Evolutionary conservation across 2,888 invertebrate species (phyloP), one percentile per base, ranked within the genome.

Genomic region (Glaucopsyche alexis): DNA sequence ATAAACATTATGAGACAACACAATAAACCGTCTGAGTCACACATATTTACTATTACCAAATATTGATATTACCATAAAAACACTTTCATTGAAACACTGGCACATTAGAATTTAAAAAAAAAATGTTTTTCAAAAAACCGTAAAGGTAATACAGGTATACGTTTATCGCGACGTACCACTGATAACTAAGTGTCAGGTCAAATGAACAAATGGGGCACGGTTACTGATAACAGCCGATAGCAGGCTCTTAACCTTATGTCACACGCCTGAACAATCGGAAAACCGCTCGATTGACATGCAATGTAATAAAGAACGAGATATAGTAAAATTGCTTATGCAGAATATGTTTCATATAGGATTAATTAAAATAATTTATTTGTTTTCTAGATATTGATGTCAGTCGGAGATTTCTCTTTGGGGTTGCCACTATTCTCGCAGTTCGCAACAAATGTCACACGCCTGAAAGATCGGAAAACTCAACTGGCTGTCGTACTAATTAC

Each of bases 111-210:
- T 60, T 29, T n/a, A n/a, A n/a, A 60, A 29, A 60, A 65, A 65
- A 2, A 65, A 14, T 69, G 38, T 49, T 69, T 69, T 69, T 74
- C 52, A 74, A 77, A 74, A 75, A 73, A 76, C 69, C 72, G 83
- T 74, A 88, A 87, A 87, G 86, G 86, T 87, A 88, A 86, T 80
- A 89, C 91, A 91, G 91, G 91, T 92, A 91, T 74, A 77, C 85
- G 88, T 90, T 80, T 93, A 93, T 93, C 93, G 90, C 87, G 82
- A 82, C 85, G 84, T 80, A 79, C 87, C 81, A 90, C 91, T 93
- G 92, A 93, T 92, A 92, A 91, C 88, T 88, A 83, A 84, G 87
- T 93, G 92, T 91, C 93, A 93, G 93, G 93, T 93, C 93, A 93
- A 93, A 93, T 89, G 91, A 89, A 87, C 92, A 93, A 91, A 89